Evolutionary conservation across 37 sponge, comb jelly and placozoan species (phyloP).

Genomic region (Ephydatia muelleri): DNA sequence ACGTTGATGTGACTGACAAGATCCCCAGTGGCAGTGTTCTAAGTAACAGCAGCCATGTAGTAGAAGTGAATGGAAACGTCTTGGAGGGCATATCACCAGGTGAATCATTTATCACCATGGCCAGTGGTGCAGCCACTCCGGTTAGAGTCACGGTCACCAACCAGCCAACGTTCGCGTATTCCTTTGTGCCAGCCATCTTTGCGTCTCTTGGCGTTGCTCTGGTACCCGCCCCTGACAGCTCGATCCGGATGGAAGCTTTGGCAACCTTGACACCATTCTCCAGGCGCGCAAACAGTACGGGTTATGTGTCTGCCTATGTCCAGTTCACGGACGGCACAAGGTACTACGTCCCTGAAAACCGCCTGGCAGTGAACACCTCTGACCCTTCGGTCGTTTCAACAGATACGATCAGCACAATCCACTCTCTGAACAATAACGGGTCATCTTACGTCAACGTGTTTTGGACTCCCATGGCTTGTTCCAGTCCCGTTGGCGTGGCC

Average conservation of each 20-base stretch:
- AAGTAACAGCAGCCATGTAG: background rate
- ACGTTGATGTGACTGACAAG: conserved; percentile 9
- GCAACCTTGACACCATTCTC: conserved; percentile 17
- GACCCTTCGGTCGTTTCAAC: background rate
- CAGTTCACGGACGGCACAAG: conserved; percentile 67
- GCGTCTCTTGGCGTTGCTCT: conserved; percentile 20
- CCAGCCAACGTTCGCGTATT: conserved; percentile 1
- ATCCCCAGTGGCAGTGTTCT: background rate
- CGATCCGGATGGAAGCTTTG: conserved; percentile 16
- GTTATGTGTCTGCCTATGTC: conserved; percentile 31
- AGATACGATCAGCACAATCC: background rate
- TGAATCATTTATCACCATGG: background rate
- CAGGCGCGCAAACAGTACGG: background rate
- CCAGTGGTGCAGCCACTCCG: background rate
- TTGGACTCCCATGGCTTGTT: background rate
- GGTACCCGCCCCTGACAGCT: conserved; percentile 1
- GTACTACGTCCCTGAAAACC: background rate
- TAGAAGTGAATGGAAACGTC: background rate
- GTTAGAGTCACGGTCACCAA: conserved; percentile 15
- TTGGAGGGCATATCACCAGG: conserved; percentile 13
- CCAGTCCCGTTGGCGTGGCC: conserved; percentile 2
- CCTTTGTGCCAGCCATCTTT: conserved; percentile 28
- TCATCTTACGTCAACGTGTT: background rate
- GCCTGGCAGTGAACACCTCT: background rate
- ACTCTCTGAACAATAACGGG: background rate